Percentiles rank a stretch among this genome's conserved stretches.
These are phyloP conservation scores for Drepana arcuata DNA, from an alignment of 1,140 invertebrate genomes.

Conservation along the genomic window DNA sequence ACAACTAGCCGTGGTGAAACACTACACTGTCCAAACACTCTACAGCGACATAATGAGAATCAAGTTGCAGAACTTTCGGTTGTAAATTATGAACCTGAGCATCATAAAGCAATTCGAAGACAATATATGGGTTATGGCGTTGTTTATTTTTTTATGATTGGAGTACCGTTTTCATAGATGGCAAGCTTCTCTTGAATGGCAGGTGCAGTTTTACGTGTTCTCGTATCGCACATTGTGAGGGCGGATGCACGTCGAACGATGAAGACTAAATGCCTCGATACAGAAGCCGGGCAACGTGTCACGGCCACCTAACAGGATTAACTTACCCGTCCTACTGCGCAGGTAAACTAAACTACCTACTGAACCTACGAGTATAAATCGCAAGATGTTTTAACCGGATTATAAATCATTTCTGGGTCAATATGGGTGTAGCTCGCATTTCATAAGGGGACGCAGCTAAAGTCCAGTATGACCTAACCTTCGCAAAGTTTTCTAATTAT, in stretches of 20 bases:
- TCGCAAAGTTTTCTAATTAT: too few relatives aligned
- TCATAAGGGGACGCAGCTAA: too few relatives aligned
- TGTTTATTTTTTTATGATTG: slow-evolving; percentile 21
- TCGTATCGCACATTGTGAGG: slow-evolving; percentile 51
- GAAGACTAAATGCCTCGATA: slow-evolving; percentile 38
- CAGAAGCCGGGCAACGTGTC: slow-evolving; percentile 60
- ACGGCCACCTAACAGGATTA: slow-evolving; percentile 69
- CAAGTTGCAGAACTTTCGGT: slow-evolving; percentile 44
- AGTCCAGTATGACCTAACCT: too few relatives aligned
- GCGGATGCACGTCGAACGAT: slow-evolving; percentile 40
- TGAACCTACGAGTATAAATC: slow-evolving; percentile 53
- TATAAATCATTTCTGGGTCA: too few relatives aligned
- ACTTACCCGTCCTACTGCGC: slow-evolving; percentile 58
- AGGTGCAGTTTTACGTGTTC: slow-evolving; percentile 50
- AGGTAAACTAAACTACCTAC: slow-evolving; percentile 43
- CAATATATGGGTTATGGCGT: slow-evolving; percentile 16
- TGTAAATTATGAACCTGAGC: slow-evolving; percentile 35
- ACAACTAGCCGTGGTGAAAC: slow-evolving; percentile 57
- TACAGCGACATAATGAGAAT: slow-evolving; percentile 17
- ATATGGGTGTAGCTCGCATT: too few relatives aligned
- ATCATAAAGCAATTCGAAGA: slow-evolving; percentile 24
- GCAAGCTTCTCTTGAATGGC: slow-evolving; percentile 61
- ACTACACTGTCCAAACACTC: slow-evolving; percentile 28
- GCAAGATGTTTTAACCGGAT: slow-evolving; percentile 50
- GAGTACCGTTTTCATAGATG: slow-evolving; percentile 63